Evolutionary conservation across 2,888 invertebrate species (phyloP).

Genomic region (Kryphioiulus occultus): DNA sequence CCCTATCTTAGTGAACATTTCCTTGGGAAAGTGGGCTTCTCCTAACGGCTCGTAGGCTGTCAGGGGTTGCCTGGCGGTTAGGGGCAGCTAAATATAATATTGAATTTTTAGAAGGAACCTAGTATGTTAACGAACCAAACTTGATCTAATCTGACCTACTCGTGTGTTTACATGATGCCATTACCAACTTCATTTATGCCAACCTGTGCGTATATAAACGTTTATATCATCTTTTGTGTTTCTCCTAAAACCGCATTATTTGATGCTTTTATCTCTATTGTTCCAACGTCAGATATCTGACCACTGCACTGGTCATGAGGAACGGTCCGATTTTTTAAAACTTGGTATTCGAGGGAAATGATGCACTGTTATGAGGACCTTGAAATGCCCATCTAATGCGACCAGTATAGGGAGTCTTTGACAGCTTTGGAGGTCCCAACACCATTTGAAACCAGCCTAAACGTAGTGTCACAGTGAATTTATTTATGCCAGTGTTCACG

Average conservation of each 20-base stretch:
- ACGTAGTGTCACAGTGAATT: neutral
- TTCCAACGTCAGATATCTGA: neutral
- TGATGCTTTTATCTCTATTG: neutral
- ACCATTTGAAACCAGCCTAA: neutral
- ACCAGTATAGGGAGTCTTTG: neutral
- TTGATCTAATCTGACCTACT: no score
- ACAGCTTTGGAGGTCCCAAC: neutral
- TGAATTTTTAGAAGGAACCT: no score
- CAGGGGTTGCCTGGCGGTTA: no score
- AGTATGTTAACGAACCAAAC: no score
- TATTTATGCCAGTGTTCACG: neutral
- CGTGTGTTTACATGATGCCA: no score
- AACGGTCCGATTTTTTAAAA: constrained; percentile 8
- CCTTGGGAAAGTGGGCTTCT: no score
- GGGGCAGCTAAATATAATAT: no score
- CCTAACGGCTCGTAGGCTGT: no score
- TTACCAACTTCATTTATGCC: no score
- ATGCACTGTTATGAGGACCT: neutral
- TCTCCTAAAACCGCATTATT: neutral
- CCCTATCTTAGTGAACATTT: no score
- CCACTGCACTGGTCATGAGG: neutral
- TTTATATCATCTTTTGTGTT: no score
- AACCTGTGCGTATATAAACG: no score
- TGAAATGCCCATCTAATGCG: neutral
- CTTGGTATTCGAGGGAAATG: neutral